phyloP scores from a whole-genome alignment of 2,888 invertebrate species.

The Mayetiola destructor region DNA sequence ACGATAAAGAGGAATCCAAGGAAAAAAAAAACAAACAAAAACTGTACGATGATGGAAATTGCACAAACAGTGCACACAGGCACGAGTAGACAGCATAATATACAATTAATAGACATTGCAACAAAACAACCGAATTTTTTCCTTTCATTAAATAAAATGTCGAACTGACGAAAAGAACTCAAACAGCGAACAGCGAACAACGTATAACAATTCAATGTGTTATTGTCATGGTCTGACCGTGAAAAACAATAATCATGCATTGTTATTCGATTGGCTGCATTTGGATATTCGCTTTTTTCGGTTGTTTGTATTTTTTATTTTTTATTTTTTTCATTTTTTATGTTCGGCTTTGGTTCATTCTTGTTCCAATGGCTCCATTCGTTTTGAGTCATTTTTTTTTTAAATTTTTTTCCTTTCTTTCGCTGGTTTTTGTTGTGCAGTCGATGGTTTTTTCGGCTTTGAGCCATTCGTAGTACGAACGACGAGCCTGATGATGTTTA shows the following conservation, averaged over 20 bases:
- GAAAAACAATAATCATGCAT: constrained; percentile 11
- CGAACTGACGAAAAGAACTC: too few species aligned
- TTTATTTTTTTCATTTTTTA: background rate
- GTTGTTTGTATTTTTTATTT: background rate
- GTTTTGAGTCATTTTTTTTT: background rate
- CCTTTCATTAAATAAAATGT: too few species aligned
- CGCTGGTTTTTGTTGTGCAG: background rate
- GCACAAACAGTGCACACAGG: background rate
- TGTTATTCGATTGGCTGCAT: constrained; percentile 12
- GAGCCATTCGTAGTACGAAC: background rate
- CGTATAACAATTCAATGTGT: background rate
- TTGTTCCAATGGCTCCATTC: too few species aligned
- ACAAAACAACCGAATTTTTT: too few species aligned
- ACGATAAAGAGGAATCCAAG: too few species aligned
- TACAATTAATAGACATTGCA: constrained; percentile 9
- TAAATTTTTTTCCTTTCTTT: background rate
- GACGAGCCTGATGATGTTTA: background rate
- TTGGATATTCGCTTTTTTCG: background rate
- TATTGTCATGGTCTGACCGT: constrained; percentile 12
- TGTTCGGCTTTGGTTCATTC: background rate
- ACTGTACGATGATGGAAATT: background rate
- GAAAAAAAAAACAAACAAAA: background rate
- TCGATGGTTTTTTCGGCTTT: background rate
- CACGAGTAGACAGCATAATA: background rate
- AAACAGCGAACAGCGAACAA: too few species aligned